A percentile compares a stretch with the other conserved stretches of the same genome.
Evolutionary conservation across 53 echinoderm and acorn worm species (phyloP).

Genomic region (Arbacia lixula): DNA sequence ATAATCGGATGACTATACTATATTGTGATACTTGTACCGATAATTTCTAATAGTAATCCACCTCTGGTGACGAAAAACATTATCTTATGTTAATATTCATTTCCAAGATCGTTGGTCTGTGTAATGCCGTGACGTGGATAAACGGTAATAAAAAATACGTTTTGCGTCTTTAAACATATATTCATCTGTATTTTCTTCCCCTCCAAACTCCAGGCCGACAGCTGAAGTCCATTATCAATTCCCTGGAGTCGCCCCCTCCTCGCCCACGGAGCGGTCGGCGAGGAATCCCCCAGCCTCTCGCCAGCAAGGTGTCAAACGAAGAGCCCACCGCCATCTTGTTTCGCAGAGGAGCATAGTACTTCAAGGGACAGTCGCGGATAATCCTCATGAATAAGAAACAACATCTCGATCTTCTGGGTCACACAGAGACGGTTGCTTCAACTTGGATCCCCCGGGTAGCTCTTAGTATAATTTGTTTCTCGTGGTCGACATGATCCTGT

Average conservation of each 20-base stretch:
- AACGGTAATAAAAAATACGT: no score
- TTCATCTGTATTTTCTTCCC: background rate
- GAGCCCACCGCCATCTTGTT: constrained; percentile 6
- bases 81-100: no score
- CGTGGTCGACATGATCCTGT: constrained; percentile 17
- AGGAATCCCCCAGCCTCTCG: background rate
- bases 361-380: background rate
- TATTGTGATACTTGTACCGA: no score
- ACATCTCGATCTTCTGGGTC: no score
- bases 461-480: constrained; percentile 56
- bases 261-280: background rate
- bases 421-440: constrained; percentile 7
- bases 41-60: no score
- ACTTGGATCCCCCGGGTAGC: constrained; percentile 25
- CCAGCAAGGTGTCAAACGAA: background rate
- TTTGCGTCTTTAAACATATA: background rate
- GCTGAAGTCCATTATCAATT: constrained; percentile 22
- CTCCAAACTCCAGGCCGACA: constrained; percentile 1
- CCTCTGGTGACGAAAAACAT: no score
- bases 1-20: no score
- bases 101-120: no score
- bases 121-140: no score
- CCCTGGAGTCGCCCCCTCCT: background rate
- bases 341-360: background rate
- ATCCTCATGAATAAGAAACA: constrained; percentile 55